Evolutionary conservation across 2,888 invertebrate species (phyloP).

Genomic region (Pseudoips prasinana): DNA sequence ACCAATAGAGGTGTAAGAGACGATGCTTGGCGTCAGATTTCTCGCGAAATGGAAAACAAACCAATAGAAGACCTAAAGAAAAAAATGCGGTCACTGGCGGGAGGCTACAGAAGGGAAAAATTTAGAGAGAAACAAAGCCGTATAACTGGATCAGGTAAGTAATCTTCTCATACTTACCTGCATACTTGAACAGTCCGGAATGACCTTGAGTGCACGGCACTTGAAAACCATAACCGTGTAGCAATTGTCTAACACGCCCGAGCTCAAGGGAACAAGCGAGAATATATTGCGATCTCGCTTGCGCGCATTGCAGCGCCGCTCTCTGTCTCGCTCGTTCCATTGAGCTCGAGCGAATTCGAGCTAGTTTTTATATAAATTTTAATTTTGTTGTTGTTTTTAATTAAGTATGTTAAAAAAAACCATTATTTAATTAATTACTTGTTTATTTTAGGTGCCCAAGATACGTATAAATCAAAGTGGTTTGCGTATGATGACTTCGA

Average conservation of each 20-base stretch:
- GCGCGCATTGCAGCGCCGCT: too few species aligned
- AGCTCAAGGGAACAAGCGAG: too few species aligned
- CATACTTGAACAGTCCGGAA: conserved; percentile 7
- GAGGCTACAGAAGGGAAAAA: conserved; percentile 27
- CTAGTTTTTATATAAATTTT: conserved; percentile 5
- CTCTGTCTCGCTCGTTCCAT: too few species aligned
- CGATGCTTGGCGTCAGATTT: too few species aligned
- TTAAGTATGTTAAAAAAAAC: background rate
- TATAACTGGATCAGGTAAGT: conserved; percentile 27
- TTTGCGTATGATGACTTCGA: conserved; percentile 24
- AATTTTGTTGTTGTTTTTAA: conserved; percentile 3
- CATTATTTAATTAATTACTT: conserved; percentile 5
- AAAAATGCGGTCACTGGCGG: conserved; percentile 29
- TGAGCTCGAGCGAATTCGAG: too few species aligned
- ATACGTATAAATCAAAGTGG: conserved; percentile 20
- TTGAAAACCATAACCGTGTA: conserved; percentile 6
- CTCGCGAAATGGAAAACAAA: too few species aligned
- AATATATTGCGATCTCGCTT: too few species aligned
- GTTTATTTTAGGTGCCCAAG: conserved; percentile 17
- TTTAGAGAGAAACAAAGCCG: conserved; percentile 8
- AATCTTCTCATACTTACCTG: conserved; percentile 1
- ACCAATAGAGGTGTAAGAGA: too few species aligned
- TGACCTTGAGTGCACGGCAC: conserved; percentile 6
- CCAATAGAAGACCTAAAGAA: too few species aligned
- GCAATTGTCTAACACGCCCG: too few species aligned